Evolutionary conservation across 2,113 vertebrate genomes (phyloP).

Genomic region (Heterotis niloticus): DNA sequence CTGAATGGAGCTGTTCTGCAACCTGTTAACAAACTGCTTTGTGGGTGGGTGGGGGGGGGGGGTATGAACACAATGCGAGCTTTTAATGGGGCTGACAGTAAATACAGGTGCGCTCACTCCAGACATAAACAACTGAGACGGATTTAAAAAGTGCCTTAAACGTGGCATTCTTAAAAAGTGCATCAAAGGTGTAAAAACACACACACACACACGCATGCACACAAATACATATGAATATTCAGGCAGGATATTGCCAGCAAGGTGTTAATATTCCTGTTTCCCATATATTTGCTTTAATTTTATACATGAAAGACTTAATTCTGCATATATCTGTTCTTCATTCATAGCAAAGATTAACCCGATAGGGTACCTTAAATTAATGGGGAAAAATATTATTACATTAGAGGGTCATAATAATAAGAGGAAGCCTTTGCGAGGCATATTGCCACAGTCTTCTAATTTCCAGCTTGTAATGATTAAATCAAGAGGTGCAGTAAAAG

Average conservation of each 20-base stretch:
- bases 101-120: background rate
- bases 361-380: conserved; percentile 59
- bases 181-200: background rate
- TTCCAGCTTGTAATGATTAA: conserved; percentile 62
- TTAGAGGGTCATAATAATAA: conserved; percentile 53
- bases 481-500: conserved; percentile 65
- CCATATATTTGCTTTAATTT: conserved; percentile 60
- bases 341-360: conserved; percentile 61
- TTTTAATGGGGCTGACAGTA: conserved; percentile 18
- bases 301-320: conserved; percentile 56
- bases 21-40: conserved; percentile 51
- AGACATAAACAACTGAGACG: background rate
- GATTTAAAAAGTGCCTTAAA: background rate
- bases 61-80: conserved; percentile 35
- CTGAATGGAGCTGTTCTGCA: conserved; percentile 57
- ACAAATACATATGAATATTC: background rate
- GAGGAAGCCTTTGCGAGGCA: conserved; percentile 45
- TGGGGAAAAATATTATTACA: conserved; percentile 52
- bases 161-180: background rate
- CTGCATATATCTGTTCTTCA: conserved; percentile 52
- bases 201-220: background rate
- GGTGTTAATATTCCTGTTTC: conserved; percentile 41
- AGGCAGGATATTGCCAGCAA: conserved; percentile 47
- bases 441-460: conserved; percentile 55
- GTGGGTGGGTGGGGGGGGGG: too few species aligned